These are phyloP conservation scores for Papilio aristodemus DNA, from an alignment of 1,140 invertebrate species.

Conservation along the genomic window DNA sequence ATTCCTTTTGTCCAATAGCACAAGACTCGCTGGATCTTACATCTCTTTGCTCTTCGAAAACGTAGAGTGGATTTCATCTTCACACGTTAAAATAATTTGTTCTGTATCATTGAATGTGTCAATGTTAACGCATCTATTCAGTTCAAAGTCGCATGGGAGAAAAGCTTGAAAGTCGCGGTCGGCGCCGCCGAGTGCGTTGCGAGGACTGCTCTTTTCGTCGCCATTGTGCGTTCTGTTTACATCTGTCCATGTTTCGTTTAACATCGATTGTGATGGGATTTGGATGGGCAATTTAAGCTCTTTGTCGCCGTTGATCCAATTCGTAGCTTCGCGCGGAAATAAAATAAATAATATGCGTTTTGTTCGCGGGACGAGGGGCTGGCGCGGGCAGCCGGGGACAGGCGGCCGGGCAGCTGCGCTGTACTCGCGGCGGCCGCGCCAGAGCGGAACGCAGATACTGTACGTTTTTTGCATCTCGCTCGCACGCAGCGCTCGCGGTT, in stretches of 20 bases:
- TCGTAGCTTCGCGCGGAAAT: constrained; percentile 73
- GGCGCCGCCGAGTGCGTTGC: background rate
- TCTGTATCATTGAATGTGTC: background rate
- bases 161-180: background rate
- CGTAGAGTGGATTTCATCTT: background rate
- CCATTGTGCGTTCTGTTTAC: constrained; percentile 66
- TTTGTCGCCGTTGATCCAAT: constrained; percentile 74
- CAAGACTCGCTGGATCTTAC: no score
- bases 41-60: background rate
- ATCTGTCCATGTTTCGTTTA: constrained; percentile 70
- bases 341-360: constrained; percentile 75
- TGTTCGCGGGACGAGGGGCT: constrained; percentile 36
- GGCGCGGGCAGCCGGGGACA: constrained; percentile 55
- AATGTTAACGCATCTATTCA: background rate
- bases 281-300: constrained; percentile 77
- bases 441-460: constrained; percentile 71
- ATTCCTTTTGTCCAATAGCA: background rate
- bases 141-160: background rate
- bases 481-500: constrained; percentile 67
- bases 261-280: constrained; percentile 72
- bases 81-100: constrained; percentile 6
- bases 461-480: constrained; percentile 73
- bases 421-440: constrained; percentile 66
- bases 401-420: constrained; percentile 58
- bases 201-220: constrained; percentile 46